A percentile compares a stretch with the other conserved stretches of the same genome.
Conservation (phyloP, 2,113 vertebrate genomes). For the Micromys minutus region DNA sequence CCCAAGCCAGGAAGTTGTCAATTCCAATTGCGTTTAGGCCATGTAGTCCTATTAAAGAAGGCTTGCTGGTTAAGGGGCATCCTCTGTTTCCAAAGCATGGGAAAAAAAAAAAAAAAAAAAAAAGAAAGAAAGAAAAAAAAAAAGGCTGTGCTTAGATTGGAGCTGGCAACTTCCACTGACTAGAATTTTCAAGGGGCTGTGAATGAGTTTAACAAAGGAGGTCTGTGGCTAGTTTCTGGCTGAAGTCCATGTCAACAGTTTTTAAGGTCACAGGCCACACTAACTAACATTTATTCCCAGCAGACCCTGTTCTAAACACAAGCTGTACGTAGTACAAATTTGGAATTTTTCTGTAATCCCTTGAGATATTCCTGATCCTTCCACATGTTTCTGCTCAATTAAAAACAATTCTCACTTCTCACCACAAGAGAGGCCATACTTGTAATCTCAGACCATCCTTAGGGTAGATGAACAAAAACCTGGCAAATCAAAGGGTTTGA, state of each 20-base stretch:
- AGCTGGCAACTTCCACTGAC: conserved; percentile 94
- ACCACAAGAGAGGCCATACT: conserved; percentile 87
- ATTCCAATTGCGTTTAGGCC: conserved; percentile 94
- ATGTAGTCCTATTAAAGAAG: conserved; percentile 92
- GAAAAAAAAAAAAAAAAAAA: conserved; percentile 90
- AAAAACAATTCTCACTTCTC: conserved; percentile 95
- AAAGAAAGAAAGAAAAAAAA: conserved; percentile 87
- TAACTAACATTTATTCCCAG: conserved; percentile 99
- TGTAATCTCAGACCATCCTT: conserved; percentile 85
- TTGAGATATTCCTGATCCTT: conserved; percentile 99
- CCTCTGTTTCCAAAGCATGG: conserved; percentile 97
- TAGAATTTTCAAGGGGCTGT: conserved; percentile 95
- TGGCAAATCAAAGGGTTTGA: conserved; percentile 81
- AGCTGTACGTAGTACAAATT: conserved; percentile 96
- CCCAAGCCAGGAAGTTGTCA: conserved; percentile 98
- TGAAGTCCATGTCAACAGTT: conserved; percentile 99
- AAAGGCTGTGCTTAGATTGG: conserved; percentile 94
- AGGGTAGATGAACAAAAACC: conserved; percentile 87
- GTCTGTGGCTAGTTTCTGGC: conserved; percentile 99
- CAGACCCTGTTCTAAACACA: conserved; percentile 97
- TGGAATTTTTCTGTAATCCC: conserved; percentile 97
- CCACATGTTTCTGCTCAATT: conserved; percentile 99
- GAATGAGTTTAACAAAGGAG: conserved; percentile 99
- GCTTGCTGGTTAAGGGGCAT: conserved; percentile 92
- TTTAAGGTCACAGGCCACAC: conserved; percentile 98